A percentile compares a stretch with the other conserved stretches of the same genome.
Conservation (phyloP, 2,888 invertebrate genomes). For the Lasioglossum vierecki region DNA sequence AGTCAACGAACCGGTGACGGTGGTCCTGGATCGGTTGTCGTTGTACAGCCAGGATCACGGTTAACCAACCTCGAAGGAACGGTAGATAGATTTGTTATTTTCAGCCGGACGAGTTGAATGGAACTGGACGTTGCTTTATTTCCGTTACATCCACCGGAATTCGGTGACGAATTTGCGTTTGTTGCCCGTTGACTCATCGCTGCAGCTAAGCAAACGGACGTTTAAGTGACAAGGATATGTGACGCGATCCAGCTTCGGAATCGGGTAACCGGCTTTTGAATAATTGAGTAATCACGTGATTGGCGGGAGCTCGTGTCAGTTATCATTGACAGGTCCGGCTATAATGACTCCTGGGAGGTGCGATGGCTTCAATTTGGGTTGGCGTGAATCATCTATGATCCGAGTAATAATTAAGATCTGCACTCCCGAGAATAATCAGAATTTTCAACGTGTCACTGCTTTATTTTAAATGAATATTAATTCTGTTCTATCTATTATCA, state of each 20-base stretch:
- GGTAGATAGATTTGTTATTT: conserved; percentile 39
- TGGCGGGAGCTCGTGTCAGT: not conserved
- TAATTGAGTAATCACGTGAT: not conserved
- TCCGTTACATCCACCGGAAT: not conserved
- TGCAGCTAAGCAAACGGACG: not conserved
- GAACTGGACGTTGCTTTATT: not conserved
- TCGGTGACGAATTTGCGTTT: conserved; percentile 1
- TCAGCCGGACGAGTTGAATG: conserved; percentile 2
- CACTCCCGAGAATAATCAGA: not conserved
- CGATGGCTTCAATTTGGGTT: not conserved
- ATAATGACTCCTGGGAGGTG: not conserved
- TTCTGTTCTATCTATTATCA: not conserved
- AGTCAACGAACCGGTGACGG: conserved; percentile 44
- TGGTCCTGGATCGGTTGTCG: conserved; percentile 52
- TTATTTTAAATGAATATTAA: too few species aligned
- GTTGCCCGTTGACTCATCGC: not conserved
- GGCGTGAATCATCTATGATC: not conserved
- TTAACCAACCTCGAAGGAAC: conserved; percentile 38
- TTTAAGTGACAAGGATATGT: conserved; percentile 1
- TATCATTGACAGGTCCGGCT: not conserved
- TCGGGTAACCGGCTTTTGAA: not conserved
- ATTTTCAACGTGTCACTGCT: not conserved
- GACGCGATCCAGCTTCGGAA: not conserved
- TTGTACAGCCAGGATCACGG: conserved; percentile 43
- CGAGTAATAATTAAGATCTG: not conserved